These are phyloP conservation scores for Lepidurus apus DNA, from an alignment of 1,140 invertebrate genomes.

Conservation along the genomic window DNA sequence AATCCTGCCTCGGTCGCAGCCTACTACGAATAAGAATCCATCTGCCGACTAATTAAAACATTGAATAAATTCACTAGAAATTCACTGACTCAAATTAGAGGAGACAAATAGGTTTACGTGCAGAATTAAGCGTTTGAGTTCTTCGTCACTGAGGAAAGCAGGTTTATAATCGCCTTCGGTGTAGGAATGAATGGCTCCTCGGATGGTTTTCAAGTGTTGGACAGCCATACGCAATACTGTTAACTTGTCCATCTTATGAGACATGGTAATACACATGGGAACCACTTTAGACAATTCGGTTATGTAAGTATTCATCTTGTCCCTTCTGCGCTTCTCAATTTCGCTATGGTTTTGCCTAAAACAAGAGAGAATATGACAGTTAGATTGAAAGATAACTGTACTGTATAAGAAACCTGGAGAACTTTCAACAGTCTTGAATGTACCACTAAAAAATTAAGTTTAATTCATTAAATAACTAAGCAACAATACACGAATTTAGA, in stretches of 20 bases:
- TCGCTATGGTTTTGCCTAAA: conserved; percentile 87
- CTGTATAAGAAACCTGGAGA: background rate
- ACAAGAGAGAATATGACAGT: conserved; percentile 27
- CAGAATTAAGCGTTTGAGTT: conserved; percentile 73
- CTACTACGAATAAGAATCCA: conserved; percentile 88
- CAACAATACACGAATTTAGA: no score
- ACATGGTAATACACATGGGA: conserved; percentile 89
- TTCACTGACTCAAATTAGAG: background rate
- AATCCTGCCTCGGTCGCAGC: conserved; percentile 83
- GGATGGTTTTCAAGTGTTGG: conserved; percentile 72
- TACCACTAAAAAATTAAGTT: no score
- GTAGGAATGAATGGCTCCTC: conserved; percentile 69
- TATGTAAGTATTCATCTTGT: conserved; percentile 96
- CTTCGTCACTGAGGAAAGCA: conserved; percentile 79
- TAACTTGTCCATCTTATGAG: conserved; percentile 85
- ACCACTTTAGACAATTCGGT: conserved; percentile 83
- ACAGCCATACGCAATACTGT: conserved; percentile 91
- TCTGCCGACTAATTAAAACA: conserved; percentile 65
- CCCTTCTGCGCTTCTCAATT: conserved; percentile 86
- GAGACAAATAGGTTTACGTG: conserved; percentile 47
- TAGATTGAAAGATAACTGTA: background rate
- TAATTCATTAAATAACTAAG: no score
- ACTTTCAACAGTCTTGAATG: background rate
- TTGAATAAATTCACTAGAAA: background rate
- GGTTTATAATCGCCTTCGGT: conserved; percentile 78